These are phyloP conservation scores for Charanyca ferruginea DNA, from an alignment of 2,888 invertebrate genomes.

Conservation along the genomic window DNA sequence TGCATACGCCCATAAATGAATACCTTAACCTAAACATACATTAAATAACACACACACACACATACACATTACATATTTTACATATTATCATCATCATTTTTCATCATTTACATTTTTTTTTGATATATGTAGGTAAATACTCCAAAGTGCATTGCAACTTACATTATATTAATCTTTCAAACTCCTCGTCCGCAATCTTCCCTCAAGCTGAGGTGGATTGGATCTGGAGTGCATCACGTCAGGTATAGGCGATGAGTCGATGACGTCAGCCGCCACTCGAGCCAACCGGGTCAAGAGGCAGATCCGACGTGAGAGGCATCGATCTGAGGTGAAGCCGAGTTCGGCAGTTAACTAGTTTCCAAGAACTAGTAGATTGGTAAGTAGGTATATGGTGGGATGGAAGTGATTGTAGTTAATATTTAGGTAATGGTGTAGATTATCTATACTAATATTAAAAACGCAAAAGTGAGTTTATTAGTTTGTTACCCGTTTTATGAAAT, in stretches of 20 bases:
- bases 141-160: background rate
- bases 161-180: background rate
- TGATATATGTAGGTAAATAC: no score
- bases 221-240: conserved; percentile 33
- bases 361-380: background rate
- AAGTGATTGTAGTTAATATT: background rate
- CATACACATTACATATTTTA: no score
- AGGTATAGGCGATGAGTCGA: conserved; percentile 24
- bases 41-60: no score
- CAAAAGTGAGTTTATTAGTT: no score
- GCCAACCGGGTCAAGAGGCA: conserved; percentile 47
- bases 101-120: no score
- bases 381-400: background rate
- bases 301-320: conserved; percentile 44
- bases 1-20: no score
- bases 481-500: no score
- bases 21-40: no score
- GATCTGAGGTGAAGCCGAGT: conserved; percentile 45
- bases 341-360: conserved; percentile 24
- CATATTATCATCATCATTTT: no score
- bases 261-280: conserved; percentile 43
- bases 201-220: conserved; percentile 31
- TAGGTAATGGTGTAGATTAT: background rate
- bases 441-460: no score
- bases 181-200: conserved; percentile 6